Percentiles rank a stretch among this genome's conserved stretches.
These are phyloP conservation scores for Eulacestoma nigropectus DNA, from an alignment of 2,113 vertebrate species.

Conservation along the genomic window DNA sequence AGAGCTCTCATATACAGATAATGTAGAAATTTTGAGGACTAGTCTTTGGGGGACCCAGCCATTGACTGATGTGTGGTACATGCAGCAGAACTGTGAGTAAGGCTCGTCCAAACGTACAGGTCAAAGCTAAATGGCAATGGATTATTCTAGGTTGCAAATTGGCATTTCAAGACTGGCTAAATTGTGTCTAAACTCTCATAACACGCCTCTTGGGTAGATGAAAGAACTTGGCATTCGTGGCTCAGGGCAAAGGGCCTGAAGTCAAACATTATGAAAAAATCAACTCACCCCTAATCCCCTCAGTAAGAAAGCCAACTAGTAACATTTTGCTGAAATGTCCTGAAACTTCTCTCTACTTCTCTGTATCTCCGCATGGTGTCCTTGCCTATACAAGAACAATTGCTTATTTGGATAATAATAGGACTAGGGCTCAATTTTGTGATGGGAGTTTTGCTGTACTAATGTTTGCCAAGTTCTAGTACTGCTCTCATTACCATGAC, in stretches of 20 bases:
- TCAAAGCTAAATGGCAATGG: not conserved
- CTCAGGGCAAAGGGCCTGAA: not conserved
- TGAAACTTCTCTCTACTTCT: not conserved
- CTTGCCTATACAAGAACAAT: not conserved
- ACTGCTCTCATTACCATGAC: too few relatives aligned
- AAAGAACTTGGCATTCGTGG: not conserved
- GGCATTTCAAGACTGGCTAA: not conserved
- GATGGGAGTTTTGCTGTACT: not conserved
- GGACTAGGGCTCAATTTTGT: not conserved
- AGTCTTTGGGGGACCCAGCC: not conserved
- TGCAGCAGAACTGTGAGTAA: not conserved
- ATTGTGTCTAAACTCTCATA: not conserved
- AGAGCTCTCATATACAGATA: not conserved
- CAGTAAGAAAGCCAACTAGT: not conserved
- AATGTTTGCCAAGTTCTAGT: not conserved
- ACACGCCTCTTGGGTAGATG: not conserved
- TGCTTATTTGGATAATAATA: not conserved
- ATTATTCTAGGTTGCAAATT: not conserved
- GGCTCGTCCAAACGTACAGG: not conserved
- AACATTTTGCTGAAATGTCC: not conserved
- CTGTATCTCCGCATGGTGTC: not conserved
- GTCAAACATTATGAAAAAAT: not conserved
- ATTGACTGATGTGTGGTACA: not conserved
- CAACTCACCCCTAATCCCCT: not conserved
- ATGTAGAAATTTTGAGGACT: not conserved